phyloP scores from a whole-genome alignment of 2,888 invertebrate species.

The Cosmia trapezina region DNA sequence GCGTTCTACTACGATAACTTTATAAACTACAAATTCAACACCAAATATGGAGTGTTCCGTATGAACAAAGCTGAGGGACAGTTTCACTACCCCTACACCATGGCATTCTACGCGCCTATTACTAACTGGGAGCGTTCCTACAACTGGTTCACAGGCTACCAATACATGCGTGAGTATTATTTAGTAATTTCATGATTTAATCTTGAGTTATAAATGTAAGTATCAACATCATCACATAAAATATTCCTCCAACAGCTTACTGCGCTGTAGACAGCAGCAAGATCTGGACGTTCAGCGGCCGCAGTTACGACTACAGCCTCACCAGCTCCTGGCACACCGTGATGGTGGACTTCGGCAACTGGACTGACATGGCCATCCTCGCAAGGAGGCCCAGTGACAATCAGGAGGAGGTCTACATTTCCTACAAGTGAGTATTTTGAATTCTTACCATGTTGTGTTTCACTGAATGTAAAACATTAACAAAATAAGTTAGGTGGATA shows the following conservation, averaged over 20 bases:
- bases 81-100: slow-evolving; percentile 31
- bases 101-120: slow-evolving; percentile 81
- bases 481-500: background rate
- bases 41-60: slow-evolving; percentile 84
- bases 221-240: background rate
- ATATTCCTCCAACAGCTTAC: slow-evolving; percentile 80
- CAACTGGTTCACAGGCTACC: slow-evolving; percentile 79
- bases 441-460: background rate
- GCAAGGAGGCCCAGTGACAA: slow-evolving; percentile 77
- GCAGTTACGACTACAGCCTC: slow-evolving; percentile 89
- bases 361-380: slow-evolving; percentile 79
- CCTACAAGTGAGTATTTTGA: slow-evolving; percentile 80
- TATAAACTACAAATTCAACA: slow-evolving; percentile 84
- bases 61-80: slow-evolving; percentile 70
- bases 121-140: slow-evolving; percentile 68
- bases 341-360: slow-evolving; percentile 81
- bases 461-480: no score
- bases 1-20: slow-evolving; percentile 83
- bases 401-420: slow-evolving; percentile 82
- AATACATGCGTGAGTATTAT: slow-evolving; percentile 90
- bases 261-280: slow-evolving; percentile 91
- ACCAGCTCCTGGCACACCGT: slow-evolving; percentile 91
- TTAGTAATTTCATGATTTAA: background rate
- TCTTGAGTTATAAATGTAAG: background rate
- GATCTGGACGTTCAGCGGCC: slow-evolving; percentile 92